Conservation (phyloP, 2,113 vertebrate species). For the Lepidothrix coronata region DNA sequence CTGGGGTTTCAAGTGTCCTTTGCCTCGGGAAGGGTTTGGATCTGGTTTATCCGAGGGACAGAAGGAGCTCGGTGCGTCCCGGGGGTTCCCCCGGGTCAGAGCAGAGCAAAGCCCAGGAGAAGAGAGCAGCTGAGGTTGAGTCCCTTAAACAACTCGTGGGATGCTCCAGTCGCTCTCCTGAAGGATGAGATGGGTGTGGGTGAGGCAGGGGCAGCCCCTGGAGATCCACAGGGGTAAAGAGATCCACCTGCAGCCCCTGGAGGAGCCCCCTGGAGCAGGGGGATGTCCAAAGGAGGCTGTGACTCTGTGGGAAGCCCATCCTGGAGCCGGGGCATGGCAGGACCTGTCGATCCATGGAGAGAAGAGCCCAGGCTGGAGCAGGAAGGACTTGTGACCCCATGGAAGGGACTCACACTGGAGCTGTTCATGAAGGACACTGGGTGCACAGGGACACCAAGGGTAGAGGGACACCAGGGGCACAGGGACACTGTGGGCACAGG, state of each 20-base stretch:
- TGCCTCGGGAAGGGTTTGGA: neutral
- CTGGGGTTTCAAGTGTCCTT: neutral
- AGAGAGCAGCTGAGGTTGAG: neutral
- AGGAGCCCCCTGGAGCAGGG: neutral
- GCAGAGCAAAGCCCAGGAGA: neutral
- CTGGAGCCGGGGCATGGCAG: neutral
- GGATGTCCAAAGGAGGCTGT: neutral
- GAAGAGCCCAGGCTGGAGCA: neutral
- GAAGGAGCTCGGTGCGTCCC: accelerated
- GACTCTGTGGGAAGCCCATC: neutral
- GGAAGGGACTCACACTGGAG: neutral
- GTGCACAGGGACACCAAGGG: neutral
- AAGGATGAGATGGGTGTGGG: neutral
- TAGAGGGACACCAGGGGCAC: neutral
- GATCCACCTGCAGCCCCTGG: neutral
- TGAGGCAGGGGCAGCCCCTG: neutral
- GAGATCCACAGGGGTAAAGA: neutral
- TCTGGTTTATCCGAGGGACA: neutral
- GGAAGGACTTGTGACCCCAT: neutral
- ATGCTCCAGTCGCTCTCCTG: neutral
- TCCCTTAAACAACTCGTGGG: neutral
- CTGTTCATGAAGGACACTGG: neutral
- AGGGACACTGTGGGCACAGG: neutral
- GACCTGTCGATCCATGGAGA: neutral
- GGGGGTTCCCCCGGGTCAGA: neutral